These are phyloP conservation scores for Bombus soroeensis DNA, from an alignment of 1,140 invertebrate species.

Conservation along the genomic window DNA sequence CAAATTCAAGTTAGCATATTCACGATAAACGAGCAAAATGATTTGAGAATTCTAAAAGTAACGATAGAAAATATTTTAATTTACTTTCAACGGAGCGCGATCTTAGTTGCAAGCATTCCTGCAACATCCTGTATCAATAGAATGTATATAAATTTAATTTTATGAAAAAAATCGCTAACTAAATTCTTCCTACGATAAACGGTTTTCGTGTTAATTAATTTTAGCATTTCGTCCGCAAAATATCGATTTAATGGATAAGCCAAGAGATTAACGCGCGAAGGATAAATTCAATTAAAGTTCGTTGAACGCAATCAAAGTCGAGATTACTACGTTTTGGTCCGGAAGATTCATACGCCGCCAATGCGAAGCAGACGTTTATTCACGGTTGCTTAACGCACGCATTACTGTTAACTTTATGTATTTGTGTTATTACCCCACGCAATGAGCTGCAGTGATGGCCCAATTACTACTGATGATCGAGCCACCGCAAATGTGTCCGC, in stretches of 20 bases:
- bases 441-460: constrained; percentile 84
- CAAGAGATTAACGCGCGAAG: neutral
- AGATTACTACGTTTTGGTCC: neutral
- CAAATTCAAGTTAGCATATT: too few species aligned
- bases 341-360: neutral
- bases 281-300: neutral
- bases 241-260: neutral
- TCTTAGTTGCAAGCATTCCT: too few species aligned
- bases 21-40: too few species aligned
- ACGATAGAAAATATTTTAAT: too few species aligned
- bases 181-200: neutral
- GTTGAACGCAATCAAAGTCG: neutral
- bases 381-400: neutral
- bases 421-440: constrained; percentile 71
- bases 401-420: constrained; percentile 13
- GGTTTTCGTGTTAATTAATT: neutral
- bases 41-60: too few species aligned
- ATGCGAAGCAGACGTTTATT: neutral
- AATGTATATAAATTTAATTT: too few species aligned
- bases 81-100: too few species aligned
- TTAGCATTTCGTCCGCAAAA: neutral
- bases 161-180: too few species aligned
- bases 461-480: constrained; percentile 80
- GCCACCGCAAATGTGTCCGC: constrained; percentile 81
- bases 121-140: too few species aligned